phyloP scores from a whole-genome alignment of 2,113 vertebrate genomes.

The Marmota monax region DNA sequence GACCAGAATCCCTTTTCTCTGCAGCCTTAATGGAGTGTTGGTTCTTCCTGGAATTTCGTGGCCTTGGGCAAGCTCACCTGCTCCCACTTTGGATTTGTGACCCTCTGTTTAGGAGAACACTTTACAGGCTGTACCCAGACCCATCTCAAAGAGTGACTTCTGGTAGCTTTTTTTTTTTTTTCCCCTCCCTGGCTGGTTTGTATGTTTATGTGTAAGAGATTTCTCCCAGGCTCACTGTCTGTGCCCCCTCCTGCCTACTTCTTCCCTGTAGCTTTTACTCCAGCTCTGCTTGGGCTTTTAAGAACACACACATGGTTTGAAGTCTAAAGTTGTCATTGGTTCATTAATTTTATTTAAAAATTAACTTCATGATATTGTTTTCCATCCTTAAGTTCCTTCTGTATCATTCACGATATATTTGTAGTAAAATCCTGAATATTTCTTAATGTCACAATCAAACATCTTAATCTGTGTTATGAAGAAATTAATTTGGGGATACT shows the following conservation, averaged over 20 bases:
- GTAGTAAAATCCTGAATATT: neutral
- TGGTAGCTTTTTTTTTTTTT: neutral
- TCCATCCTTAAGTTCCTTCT: neutral
- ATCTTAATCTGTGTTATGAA: neutral
- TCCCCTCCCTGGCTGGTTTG: neutral
- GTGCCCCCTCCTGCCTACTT: neutral
- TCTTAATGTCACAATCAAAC: neutral
- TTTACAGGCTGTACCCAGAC: neutral
- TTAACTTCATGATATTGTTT: neutral
- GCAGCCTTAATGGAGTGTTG: neutral
- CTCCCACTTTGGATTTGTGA: neutral
- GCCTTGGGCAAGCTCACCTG: neutral
- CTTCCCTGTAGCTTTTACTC: neutral
- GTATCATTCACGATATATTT: neutral
- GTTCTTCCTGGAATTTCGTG: neutral
- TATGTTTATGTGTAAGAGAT: neutral
- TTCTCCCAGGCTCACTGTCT: neutral
- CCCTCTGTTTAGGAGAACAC: neutral
- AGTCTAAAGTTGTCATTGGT: neutral
- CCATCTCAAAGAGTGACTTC: neutral
- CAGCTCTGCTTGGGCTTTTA: neutral
- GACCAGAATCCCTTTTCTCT: neutral
- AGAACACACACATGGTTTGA: neutral
- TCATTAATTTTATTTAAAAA: neutral
- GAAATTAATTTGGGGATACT: neutral